Evolutionary conservation across 2,888 invertebrate genomes (phyloP), one percentile per base, ranked within the genome.

Genomic region (Drosophila kuntzei): DNA sequence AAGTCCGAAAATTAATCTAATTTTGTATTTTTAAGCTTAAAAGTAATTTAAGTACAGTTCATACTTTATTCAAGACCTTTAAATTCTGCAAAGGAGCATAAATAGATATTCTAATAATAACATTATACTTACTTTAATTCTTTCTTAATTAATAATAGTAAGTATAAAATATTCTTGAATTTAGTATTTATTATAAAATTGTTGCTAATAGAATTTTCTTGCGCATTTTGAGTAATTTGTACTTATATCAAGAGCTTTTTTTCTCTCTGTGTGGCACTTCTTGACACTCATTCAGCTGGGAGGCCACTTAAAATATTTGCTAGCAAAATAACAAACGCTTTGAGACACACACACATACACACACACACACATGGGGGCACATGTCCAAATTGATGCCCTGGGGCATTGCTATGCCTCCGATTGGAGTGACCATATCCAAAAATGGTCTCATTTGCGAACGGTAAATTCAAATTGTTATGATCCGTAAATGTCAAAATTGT

Each of bases 401-500:
- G 91, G 91, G 91, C 67, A 84, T 84, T 82, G 73, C 43, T 34
- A 36, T 62, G 58, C 46, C 59, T 51, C 36, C 27, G 34, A 8
- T 50, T 3, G 51, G 57, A 50, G 54, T 46, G 60, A 16, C 20
- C 58, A 68, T 71, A 36, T 6, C 85, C 89, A 82, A 87, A 87
- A 89, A 87, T 77, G 86, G 87, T 89, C 84, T 81, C 86, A 86
- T 86, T 86, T 87, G 78, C 86, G 72, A 74, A 77, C 74, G 70
- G 71, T 82, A 85, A 89, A 90, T 90, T 89, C 76, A 89, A 87
- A 90, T 90, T 90, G 90, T 91, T 91, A 91, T 92, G 91, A 92
- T 91, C 91, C 91, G 91, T 91, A 91, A 92, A 91, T 91, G 91
- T 91, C 91, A 82, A 90, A 87, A 89, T 78, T 79, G 72, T 73